Percentiles rank a stretch among this genome's conserved stretches.
These are phyloP conservation scores for Marmota flaviventris DNA, from an alignment of 2,113 vertebrate species.

Conservation along the genomic window DNA sequence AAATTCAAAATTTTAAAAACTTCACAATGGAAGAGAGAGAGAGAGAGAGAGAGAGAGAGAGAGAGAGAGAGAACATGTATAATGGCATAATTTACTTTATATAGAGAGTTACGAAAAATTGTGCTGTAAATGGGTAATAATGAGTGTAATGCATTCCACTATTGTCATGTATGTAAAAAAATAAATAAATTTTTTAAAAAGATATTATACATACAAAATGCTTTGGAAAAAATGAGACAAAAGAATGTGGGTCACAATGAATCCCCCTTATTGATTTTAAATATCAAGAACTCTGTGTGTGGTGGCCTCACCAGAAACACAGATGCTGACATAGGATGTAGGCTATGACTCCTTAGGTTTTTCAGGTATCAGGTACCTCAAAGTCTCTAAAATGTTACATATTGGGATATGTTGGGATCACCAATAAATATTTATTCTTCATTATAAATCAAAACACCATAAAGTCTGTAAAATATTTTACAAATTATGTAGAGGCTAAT, in stretches of 20 bases:
- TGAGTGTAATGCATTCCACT: too few relatives aligned
- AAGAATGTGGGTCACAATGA: not conserved
- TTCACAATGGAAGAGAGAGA: not conserved
- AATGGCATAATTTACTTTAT: too few relatives aligned
- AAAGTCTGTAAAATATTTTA: conserved; percentile 26
- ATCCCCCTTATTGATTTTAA: not conserved
- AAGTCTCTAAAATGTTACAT: not conserved
- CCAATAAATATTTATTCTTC: not conserved
- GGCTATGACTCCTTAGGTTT: not conserved
- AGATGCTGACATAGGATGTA: not conserved
- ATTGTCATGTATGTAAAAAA: too few relatives aligned
- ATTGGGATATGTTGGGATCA: not conserved
- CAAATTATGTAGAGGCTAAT: not conserved
- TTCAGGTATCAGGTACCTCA: not conserved
- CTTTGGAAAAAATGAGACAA: not conserved
- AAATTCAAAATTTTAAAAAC: conserved; percentile 13
- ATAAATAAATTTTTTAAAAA: too few relatives aligned
- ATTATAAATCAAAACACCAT: not conserved
- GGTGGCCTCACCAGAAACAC: not conserved
- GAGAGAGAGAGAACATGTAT: too few relatives aligned
- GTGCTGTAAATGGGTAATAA: too few relatives aligned
- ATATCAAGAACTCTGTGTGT: not conserved
- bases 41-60: too few relatives aligned
- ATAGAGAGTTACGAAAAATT: too few relatives aligned
- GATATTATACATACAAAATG: too few relatives aligned